Base-by-base conservation (phyloP, 2,113 vertebrate species). In the Silurus meridionalis region DNA sequence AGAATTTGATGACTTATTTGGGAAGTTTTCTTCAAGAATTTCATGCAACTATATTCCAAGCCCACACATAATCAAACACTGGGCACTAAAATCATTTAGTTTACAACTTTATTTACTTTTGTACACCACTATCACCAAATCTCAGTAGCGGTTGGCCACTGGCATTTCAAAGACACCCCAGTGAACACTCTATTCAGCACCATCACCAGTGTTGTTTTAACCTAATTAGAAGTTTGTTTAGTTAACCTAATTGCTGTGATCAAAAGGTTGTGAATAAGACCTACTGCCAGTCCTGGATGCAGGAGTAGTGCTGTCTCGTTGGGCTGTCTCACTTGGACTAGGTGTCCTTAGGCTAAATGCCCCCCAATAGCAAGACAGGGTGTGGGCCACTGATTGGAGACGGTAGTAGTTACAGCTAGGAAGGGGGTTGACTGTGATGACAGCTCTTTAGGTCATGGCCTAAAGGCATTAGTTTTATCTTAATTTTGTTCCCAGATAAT, bases 221-320 rank as follows among this genome's bases (percentile, higher is more conserved):
- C 90, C 89, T 93, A 93, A 94, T 93, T 91, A 93, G 90, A 91
- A 91, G 92, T 94, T 93, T 93, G 92, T 94, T 94, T 92, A 92
- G 91, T 77, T 88, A 79, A 91, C 77, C 90, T 93, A 93, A 92
- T 92, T 91, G 85, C 86, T 90, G 75, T 71, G 83, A 75, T 91
- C 83, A 87, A 83, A 89, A 87, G 88, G 66, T 72, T 89, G 64
- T 88, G 66, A 82, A 71, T 91, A 82, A 87, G 55, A 78, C 6
- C 67, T 85, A 25, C 58, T 75, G 21, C 74, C 37, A 55, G 28
- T 37, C 11, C 77, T 80, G 53, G 84, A 88, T 83, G 48, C 60
- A 52, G 23, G 37, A 80, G 57, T 23, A 69, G 84, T 19, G 23
- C 23, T 52, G 79, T 53, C 85, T 86, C 11, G 1, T 82, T 74